Conservation (phyloP, 2,797 vertebrate genomes). For the Australoheros facetus region DNA sequence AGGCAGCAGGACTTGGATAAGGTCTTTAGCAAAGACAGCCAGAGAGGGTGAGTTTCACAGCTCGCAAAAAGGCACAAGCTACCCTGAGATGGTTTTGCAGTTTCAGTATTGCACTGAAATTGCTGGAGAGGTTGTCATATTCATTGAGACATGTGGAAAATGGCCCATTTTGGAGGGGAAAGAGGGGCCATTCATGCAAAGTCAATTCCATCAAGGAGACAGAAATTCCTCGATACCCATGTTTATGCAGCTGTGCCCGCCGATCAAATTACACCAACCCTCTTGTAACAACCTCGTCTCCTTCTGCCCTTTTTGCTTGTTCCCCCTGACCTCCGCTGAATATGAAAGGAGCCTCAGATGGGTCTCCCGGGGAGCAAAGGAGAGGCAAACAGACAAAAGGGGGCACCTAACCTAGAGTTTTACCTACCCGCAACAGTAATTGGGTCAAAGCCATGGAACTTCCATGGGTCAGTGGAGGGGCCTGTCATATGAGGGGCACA, state of each 20-base stretch:
- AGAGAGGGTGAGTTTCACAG: constrained; percentile 66
- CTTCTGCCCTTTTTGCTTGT: constrained; percentile 78
- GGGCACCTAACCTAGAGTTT: constrained; percentile 61
- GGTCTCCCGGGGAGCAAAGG: constrained; percentile 37
- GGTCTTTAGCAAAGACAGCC: constrained; percentile 75
- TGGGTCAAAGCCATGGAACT: constrained; percentile 59
- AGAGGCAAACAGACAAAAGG: constrained; percentile 55
- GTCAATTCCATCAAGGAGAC: constrained; percentile 91
- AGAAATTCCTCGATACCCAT: constrained; percentile 90
- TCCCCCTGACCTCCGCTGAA: constrained; percentile 75
- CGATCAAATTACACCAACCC: constrained; percentile 90
- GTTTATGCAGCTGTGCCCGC: constrained; percentile 97
- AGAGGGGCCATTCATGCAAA: constrained; percentile 85
- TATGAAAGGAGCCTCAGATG: constrained; percentile 55
- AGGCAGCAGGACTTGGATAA: constrained; percentile 79
- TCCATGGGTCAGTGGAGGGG: constrained; percentile 72
- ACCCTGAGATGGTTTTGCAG: constrained; percentile 41
- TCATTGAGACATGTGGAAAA: constrained; percentile 94
- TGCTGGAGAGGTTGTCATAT: constrained; percentile 81
- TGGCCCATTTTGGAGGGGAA: constrained; percentile 78
- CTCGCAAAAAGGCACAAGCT: constrained; percentile 62
- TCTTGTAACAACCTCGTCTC: constrained; percentile 82
- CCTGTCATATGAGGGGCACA: constrained; percentile 83
- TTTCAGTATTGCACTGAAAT: constrained; percentile 45
- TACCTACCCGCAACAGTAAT: constrained; percentile 66